Conservation (phyloP, 2,888 invertebrate species). For the Cheiracanthium punctorium region DNA sequence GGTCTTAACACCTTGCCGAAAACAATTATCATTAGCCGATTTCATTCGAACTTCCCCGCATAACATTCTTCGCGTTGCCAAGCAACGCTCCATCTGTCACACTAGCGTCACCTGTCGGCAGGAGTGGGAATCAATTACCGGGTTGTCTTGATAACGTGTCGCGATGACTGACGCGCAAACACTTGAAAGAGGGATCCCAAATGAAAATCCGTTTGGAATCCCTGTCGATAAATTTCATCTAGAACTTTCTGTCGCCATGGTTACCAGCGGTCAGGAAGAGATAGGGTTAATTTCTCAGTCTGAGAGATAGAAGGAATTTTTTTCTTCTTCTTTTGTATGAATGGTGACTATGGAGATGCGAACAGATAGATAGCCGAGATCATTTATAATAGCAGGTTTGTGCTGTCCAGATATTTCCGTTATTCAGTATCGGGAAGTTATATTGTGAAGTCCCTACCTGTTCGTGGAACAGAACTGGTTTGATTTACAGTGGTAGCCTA, state of each 20-base stretch:
- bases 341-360: conserved; percentile 2
- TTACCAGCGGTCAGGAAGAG: conserved; percentile 12
- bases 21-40: neutral
- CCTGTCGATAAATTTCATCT: conserved; percentile 58
- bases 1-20: neutral
- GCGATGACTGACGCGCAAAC: conserved; percentile 21
- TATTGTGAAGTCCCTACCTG: neutral
- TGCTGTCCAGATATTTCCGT: neutral
- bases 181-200: conserved; percentile 45
- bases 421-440: neutral
- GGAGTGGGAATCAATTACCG: conserved; percentile 61
- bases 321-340: neutral
- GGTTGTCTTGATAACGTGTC: conserved; percentile 36
- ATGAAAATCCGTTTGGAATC: conserved; percentile 49
- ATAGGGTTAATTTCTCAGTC: conserved; percentile 58
- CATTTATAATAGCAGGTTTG: conserved; percentile 10
- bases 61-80: conserved; percentile 25
- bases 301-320: neutral
- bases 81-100: conserved; percentile 50
- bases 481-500: too few relatives aligned
- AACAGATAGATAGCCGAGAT: neutral
- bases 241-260: conserved; percentile 53
- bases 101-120: conserved; percentile 64
- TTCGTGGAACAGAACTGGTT: neutral
- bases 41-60: conserved; percentile 6